A percentile compares a stretch with the other conserved stretches of the same genome.
phyloP scores from a whole-genome alignment of 2,113 vertebrate species.

The Aspidoscelis tigris region DNA sequence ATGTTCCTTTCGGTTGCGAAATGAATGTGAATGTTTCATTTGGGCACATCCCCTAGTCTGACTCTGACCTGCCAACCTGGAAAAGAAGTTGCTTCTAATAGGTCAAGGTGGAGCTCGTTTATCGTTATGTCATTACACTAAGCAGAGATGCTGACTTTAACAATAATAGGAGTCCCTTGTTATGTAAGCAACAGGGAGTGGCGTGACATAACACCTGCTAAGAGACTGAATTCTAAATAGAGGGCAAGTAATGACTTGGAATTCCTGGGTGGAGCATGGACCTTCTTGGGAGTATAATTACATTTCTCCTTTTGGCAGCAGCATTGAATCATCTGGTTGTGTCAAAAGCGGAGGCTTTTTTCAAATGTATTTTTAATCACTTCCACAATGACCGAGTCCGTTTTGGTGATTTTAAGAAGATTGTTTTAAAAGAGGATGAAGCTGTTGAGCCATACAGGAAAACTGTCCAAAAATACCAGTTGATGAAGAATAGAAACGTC shows the following conservation, averaged over 20 bases:
- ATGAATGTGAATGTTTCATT: too few species aligned
- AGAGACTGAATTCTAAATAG: background rate
- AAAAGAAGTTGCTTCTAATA: background rate
- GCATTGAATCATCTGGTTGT: background rate
- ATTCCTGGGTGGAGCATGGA: conserved; percentile 40
- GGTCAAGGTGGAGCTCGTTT: background rate
- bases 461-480: background rate
- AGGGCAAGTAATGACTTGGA: conserved; percentile 42
- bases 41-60: too few species aligned
- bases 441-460: background rate
- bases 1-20: too few species aligned
- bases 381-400: background rate
- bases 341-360: background rate
- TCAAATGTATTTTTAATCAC: background rate
- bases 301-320: conserved; percentile 19
- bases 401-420: background rate
- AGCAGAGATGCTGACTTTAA: rapidly evolving
- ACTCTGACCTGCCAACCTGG: too few species aligned
- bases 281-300: background rate
- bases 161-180: background rate
- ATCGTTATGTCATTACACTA: background rate
- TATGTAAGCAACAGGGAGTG: conserved; percentile 10
- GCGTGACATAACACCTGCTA: background rate
- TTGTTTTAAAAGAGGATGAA: background rate
- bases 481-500: background rate